A percentile compares a stretch with the other conserved stretches of the same genome.
Conservation (phyloP, 2,797 vertebrate genomes). For the Gallirallus australis region DNA sequence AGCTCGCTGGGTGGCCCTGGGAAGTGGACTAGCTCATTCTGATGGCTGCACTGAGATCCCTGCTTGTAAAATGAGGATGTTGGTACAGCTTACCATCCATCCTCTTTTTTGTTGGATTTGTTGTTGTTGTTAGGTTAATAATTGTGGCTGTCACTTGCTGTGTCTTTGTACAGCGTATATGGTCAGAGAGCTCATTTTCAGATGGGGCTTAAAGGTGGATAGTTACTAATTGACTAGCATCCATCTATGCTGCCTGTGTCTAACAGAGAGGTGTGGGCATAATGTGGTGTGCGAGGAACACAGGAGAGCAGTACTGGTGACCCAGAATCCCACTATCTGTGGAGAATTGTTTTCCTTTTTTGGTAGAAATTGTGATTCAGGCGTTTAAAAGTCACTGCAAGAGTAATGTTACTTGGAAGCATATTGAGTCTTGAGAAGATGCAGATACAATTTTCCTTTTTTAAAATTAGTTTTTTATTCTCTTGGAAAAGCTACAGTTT, state of each 20-base stretch:
- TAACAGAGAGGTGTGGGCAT: not conserved
- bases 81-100: not conserved
- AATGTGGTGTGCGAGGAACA: fast-evolving
- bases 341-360: not conserved
- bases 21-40: not conserved
- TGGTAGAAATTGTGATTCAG: not conserved
- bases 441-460: not conserved
- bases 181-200: not conserved
- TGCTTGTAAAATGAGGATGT: not conserved
- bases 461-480: not conserved
- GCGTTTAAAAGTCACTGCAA: not conserved
- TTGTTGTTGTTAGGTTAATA: not conserved
- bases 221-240: not conserved
- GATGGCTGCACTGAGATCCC: not conserved
- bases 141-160: not conserved
- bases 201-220: not conserved
- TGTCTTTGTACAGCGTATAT: not conserved
- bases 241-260: not conserved
- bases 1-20: not conserved
- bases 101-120: not conserved
- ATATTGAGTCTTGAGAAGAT: not conserved
- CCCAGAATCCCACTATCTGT: not conserved
- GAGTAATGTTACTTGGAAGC: not conserved
- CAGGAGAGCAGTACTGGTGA: not conserved
- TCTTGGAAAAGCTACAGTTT: not conserved